A percentile compares a stretch with the other conserved stretches of the same genome.
Evolutionary conservation across 2,888 invertebrate species (phyloP).

Genomic region (Suillia variegata): DNA sequence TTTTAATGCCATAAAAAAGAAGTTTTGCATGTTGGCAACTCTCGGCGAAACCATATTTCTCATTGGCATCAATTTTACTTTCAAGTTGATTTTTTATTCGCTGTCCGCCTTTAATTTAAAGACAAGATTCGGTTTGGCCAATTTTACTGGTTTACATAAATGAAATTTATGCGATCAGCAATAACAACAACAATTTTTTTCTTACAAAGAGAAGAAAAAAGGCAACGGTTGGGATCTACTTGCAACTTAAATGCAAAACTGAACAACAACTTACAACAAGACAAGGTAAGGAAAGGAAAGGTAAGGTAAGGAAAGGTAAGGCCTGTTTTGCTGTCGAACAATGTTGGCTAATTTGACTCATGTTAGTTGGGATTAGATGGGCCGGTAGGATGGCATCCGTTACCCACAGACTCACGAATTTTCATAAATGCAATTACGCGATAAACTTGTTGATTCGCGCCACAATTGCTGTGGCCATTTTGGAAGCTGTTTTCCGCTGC

Average conservation of each 20-base stretch:
- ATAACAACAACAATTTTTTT: conserved; percentile 8
- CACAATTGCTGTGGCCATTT: not conserved
- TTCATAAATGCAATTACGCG: conserved; percentile 53
- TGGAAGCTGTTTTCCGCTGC: not conserved
- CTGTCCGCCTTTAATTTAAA: conserved; percentile 47
- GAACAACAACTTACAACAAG: conserved; percentile 7
- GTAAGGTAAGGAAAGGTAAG: too few species aligned
- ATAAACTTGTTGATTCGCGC: conserved; percentile 39
- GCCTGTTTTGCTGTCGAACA: not conserved
- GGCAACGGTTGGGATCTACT: conserved; percentile 19
- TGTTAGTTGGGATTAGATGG: conserved; percentile 11
- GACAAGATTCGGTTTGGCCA: conserved; percentile 35
- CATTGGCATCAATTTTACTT: conserved; percentile 19
- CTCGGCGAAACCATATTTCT: conserved; percentile 20
- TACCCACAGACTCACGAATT: conserved; percentile 33
- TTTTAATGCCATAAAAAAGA: too few species aligned
- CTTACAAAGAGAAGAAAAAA: conserved; percentile 40
- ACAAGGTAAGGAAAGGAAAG: too few species aligned
- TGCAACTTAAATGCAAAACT: not conserved
- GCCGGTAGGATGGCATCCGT: conserved; percentile 14
- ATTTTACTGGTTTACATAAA: conserved; percentile 47
- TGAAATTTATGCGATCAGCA: conserved; percentile 43
- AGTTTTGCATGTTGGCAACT: conserved; percentile 32
- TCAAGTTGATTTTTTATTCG: conserved; percentile 49
- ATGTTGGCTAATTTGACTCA: conserved; percentile 44